These are phyloP conservation scores for Microtus pennsylvanicus DNA, from an alignment of 2,113 vertebrate species.

Conservation along the genomic window DNA sequence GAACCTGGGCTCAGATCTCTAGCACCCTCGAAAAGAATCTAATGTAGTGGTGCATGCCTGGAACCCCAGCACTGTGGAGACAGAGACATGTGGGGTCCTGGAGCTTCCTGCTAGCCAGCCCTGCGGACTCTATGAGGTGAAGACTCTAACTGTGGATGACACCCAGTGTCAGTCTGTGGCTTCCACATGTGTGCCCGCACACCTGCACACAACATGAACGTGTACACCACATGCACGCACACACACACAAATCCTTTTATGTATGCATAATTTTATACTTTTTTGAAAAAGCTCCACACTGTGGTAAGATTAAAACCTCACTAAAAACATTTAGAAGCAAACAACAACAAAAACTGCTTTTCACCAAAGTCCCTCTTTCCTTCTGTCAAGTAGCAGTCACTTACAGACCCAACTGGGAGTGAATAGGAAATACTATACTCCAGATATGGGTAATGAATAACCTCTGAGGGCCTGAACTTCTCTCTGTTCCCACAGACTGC, in stretches of 20 bases:
- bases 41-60: not conserved
- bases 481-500: conserved; percentile 75
- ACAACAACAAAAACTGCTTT: conserved; percentile 58
- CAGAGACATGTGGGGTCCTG: not conserved
- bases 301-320: conserved; percentile 38
- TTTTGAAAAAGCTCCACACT: not conserved
- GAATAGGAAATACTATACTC: conserved; percentile 69
- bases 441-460: conserved; percentile 70
- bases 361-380: not conserved
- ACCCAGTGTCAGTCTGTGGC: not conserved
- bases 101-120: not conserved
- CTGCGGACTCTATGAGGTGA: not conserved
- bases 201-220: not conserved
- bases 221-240: too few relatives aligned
- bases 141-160: too few relatives aligned
- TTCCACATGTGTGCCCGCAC: too few relatives aligned
- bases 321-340: conserved; percentile 44
- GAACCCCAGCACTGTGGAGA: not conserved
- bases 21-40: not conserved
- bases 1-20: not conserved
- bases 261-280: too few relatives aligned
- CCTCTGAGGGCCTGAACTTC: conserved; percentile 73
- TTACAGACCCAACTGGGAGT: conserved; percentile 53
- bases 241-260: not conserved
- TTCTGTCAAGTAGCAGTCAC: conserved; percentile 69